Conservation (phyloP, 2,113 vertebrate genomes). For the Megaceryle maxima region DNA sequence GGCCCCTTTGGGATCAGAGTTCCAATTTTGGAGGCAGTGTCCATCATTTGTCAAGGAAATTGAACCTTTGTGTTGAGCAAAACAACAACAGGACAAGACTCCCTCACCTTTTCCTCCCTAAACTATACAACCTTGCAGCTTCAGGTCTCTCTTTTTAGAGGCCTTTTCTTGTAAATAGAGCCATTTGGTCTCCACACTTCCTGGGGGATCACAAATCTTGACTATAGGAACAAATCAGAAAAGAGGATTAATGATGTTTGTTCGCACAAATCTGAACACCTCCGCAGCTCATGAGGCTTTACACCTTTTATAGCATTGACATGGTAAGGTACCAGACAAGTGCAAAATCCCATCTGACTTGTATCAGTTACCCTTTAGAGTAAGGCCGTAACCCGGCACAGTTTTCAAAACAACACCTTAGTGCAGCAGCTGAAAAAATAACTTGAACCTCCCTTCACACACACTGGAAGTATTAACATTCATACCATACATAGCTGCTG, state of each 20-base stretch:
- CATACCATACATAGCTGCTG: background rate
- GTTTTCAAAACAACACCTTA: background rate
- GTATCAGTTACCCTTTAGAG: background rate
- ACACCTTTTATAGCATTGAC: background rate
- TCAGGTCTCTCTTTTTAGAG: background rate
- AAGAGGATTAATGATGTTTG: background rate
- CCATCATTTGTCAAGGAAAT: slow-evolving; percentile 76
- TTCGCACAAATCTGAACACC: background rate
- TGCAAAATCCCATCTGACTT: background rate
- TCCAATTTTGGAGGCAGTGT: slow-evolving; percentile 78
- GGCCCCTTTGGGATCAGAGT: slow-evolving; percentile 73
- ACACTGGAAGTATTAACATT: background rate
- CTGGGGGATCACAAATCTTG: background rate
- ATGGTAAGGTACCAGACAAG: background rate
- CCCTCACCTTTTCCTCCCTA: background rate
- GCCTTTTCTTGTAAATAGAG: background rate
- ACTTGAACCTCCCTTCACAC: background rate
- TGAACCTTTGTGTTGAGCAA: slow-evolving; percentile 62
- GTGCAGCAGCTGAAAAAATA: background rate
- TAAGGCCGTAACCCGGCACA: background rate
- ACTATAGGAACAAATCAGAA: background rate
- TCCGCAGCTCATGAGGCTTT: background rate
- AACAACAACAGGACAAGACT: slow-evolving; percentile 60
- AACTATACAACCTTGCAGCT: background rate
- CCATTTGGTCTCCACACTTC: background rate